These are phyloP conservation scores for Euproctis similis DNA, from an alignment of 2,888 invertebrate genomes.

Conservation along the genomic window DNA sequence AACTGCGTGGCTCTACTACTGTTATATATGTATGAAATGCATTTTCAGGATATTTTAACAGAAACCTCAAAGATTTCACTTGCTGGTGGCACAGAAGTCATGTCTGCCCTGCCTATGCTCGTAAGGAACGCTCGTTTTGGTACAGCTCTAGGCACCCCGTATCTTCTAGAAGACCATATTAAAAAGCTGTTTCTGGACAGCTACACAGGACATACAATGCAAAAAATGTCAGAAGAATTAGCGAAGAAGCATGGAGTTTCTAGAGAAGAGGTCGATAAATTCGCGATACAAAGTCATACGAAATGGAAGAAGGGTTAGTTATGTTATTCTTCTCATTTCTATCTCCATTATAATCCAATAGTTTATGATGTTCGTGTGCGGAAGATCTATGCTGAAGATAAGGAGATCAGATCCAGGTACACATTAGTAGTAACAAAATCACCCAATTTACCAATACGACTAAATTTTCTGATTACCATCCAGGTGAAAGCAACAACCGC, in stretches of 20 bases:
- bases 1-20: too few relatives aligned
- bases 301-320: slow-evolving; percentile 86
- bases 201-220: slow-evolving; percentile 90
- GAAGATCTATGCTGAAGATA: too few relatives aligned
- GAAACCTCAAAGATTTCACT: slow-evolving; percentile 89
- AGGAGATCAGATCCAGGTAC: too few relatives aligned
- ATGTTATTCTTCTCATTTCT: too few relatives aligned
- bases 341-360: too few relatives aligned
- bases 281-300: slow-evolving; percentile 85
- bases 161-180: slow-evolving; percentile 84
- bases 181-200: slow-evolving; percentile 77
- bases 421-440: too few relatives aligned
- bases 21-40: background rate
- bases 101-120: slow-evolving; percentile 92
- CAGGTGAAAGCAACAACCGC: too few relatives aligned
- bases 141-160: slow-evolving; percentile 83
- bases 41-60: slow-evolving; percentile 84
- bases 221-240: slow-evolving; percentile 90
- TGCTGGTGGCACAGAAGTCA: slow-evolving; percentile 94
- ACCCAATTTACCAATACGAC: too few relatives aligned
- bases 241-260: slow-evolving; percentile 83
- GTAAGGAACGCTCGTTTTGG: slow-evolving; percentile 93
- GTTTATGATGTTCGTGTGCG: too few relatives aligned
- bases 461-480: too few relatives aligned
- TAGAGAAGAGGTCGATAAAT: slow-evolving; percentile 87